These are phyloP conservation scores for Litocranius walleri DNA, from an alignment of 2,113 vertebrate genomes.

Conservation along the genomic window DNA sequence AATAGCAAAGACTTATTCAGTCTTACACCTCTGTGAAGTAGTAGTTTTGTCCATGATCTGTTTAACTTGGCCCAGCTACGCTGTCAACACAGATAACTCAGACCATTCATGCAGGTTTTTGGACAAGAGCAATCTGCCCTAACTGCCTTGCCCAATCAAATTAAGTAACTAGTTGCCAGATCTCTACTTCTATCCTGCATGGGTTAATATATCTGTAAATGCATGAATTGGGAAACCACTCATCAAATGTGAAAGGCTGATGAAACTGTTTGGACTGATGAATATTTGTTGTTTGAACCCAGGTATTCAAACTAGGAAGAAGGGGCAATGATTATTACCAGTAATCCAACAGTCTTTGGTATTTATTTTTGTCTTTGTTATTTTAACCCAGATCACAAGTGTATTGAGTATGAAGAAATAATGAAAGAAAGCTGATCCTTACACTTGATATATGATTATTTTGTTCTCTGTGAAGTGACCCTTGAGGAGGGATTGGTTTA, in stretches of 20 bases:
- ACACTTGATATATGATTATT: not conserved
- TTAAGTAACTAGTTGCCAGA: slow-evolving; percentile 57
- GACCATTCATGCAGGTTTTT: slow-evolving; percentile 44
- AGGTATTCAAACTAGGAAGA: slow-evolving; percentile 7
- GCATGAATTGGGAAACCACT: slow-evolving; percentile 42
- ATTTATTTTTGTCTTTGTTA: slow-evolving; percentile 49
- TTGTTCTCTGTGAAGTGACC: not conserved
- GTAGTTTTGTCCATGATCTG: slow-evolving; percentile 44
- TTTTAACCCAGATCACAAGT: slow-evolving; percentile 25
- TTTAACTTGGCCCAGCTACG: slow-evolving; percentile 48
- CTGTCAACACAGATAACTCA: slow-evolving; percentile 40
- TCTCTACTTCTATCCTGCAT: slow-evolving; percentile 51
- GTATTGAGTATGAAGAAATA: slow-evolving; percentile 11
- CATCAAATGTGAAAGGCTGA: not conserved
- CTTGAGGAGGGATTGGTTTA: slow-evolving; percentile 2
- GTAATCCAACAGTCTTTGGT: not conserved
- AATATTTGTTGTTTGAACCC: slow-evolving; percentile 37
- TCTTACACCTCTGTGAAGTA: slow-evolving; percentile 49
- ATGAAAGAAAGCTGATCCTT: not conserved
- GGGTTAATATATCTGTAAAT: slow-evolving; percentile 43
- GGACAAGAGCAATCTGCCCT: slow-evolving; percentile 40
- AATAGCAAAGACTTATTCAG: slow-evolving; percentile 44
- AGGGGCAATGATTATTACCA: not conserved
- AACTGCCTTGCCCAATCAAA: slow-evolving; percentile 7
- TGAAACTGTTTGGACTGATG: slow-evolving; percentile 18